Conservation (phyloP, 2,888 invertebrate genomes). For the Leptodirus hochenwartii region DNA sequence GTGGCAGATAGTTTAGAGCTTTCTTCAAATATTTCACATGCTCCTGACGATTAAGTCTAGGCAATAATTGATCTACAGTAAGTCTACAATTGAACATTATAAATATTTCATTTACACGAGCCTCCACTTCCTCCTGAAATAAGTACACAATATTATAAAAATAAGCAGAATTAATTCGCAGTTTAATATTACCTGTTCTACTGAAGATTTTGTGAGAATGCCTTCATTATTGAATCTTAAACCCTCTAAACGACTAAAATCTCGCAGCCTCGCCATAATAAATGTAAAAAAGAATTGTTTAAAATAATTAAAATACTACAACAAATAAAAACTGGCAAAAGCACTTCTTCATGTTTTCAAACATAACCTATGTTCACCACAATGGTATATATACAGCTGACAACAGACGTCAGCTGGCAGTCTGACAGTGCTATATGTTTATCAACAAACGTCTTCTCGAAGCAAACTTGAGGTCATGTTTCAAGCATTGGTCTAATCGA, state of each 20-base stretch:
- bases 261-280: background rate
- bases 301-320: too few relatives aligned
- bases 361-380: too few relatives aligned
- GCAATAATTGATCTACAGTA: conserved; percentile 33
- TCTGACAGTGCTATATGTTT: too few relatives aligned
- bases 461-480: too few relatives aligned
- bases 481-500: too few relatives aligned
- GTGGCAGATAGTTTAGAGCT: conserved; percentile 47
- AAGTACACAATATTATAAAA: background rate
- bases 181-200: background rate
- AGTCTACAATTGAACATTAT: background rate
- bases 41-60: conserved; percentile 39
- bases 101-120: background rate
- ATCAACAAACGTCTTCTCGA: too few relatives aligned
- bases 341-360: too few relatives aligned
- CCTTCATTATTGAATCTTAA: background rate
- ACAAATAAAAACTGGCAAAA: too few relatives aligned
- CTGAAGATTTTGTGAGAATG: background rate
- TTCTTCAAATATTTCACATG: conserved; percentile 48
- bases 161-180: background rate
- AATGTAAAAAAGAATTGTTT: too few relatives aligned
- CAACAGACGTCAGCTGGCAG: too few relatives aligned
- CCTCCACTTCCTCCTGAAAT: conserved; percentile 1
- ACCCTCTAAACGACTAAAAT: background rate
- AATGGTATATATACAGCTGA: too few relatives aligned